These are phyloP conservation scores for Drosophila lini DNA, from an alignment of 1,140 invertebrate species.

Conservation along the genomic window DNA sequence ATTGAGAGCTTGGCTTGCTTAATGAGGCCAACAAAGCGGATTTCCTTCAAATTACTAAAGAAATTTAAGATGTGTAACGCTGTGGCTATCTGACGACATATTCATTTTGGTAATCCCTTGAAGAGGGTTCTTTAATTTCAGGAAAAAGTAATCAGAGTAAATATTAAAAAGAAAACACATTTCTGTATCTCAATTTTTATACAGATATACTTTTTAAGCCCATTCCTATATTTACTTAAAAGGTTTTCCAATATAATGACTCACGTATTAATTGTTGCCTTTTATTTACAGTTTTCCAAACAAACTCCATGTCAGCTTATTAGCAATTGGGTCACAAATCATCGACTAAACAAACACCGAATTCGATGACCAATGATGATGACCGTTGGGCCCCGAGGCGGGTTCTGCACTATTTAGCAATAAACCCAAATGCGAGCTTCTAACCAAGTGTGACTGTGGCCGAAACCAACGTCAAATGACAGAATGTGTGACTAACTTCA, in stretches of 20 bases:
- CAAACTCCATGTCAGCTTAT: conserved; percentile 21
- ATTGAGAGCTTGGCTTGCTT: conserved; percentile 7
- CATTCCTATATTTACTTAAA: neutral
- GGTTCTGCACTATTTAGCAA: conserved; percentile 48
- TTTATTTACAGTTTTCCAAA: conserved; percentile 15
- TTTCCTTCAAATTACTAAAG: conserved; percentile 7
- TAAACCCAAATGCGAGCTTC: conserved; percentile 2
- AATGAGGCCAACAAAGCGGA: conserved; percentile 22
- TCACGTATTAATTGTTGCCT: conserved; percentile 18
- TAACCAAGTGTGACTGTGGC: conserved; percentile 40
- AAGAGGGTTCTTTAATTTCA: neutral
- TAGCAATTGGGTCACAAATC: conserved; percentile 36
- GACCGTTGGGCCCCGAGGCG: conserved; percentile 7
- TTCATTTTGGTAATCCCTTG: too few species aligned
- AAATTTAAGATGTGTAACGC: neutral
- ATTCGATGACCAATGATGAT: conserved; percentile 21
- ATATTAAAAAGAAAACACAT: neutral
- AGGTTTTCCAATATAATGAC: neutral
- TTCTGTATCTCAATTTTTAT: too few species aligned
- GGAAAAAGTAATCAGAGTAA: neutral
- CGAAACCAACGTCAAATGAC: conserved; percentile 26
- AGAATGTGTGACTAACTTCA: conserved; percentile 62
- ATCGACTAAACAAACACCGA: conserved; percentile 17
- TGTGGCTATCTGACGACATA: neutral
- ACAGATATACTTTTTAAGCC: neutral